A percentile compares a stretch with the other conserved stretches of the same genome.
These are phyloP conservation scores for Prosopocoilus inquinatus DNA, from an alignment of 2,888 invertebrate species.

Conservation along the genomic window DNA sequence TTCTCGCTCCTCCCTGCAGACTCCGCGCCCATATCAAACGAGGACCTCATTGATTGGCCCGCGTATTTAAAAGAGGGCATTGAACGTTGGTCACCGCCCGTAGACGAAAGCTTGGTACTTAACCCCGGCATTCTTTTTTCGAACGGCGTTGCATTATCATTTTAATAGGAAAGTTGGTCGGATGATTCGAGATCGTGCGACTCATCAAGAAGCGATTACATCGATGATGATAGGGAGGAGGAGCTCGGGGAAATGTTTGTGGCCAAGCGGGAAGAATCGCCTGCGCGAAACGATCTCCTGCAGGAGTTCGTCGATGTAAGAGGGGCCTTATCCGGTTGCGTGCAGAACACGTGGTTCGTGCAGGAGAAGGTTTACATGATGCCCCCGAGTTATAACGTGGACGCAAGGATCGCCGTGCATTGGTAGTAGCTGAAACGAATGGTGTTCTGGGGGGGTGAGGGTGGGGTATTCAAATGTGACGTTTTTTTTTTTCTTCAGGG, in stretches of 20 bases:
- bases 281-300: background rate
- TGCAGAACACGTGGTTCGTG: constrained; percentile 44
- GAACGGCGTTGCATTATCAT: too few species aligned
- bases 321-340: background rate
- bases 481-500: constrained; percentile 33
- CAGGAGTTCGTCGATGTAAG: background rate
- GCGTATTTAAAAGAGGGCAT: constrained; percentile 53
- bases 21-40: constrained; percentile 35
- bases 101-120: constrained; percentile 32
- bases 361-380: constrained; percentile 30
- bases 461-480: background rate
- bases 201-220: background rate
- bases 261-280: too few species aligned
- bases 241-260: background rate
- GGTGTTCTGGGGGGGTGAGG: background rate
- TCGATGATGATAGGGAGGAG: background rate
- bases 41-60: constrained; percentile 53
- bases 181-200: constrained; percentile 10
- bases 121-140: background rate
- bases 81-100: constrained; percentile 43
- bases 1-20: constrained; percentile 37
- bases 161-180: constrained; percentile 12
- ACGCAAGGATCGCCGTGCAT: constrained; percentile 42
- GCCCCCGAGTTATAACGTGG: constrained; percentile 37
- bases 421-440: constrained; percentile 34